Base-by-base conservation (phyloP, 2,888 invertebrate genomes). In the Leptinotarsa tumamoca region DNA sequence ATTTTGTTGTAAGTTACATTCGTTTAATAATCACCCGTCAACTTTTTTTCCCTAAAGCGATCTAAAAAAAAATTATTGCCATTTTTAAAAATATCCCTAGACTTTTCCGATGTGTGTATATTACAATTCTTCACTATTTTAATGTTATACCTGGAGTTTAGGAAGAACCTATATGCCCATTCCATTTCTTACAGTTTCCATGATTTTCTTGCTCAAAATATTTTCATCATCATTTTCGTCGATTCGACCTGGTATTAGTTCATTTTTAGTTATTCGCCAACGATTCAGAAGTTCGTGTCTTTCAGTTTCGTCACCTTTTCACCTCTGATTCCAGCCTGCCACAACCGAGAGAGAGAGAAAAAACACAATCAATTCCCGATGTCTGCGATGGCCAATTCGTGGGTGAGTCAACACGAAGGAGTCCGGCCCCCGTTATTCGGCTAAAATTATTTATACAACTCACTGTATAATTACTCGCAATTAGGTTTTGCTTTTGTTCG, bases 401-500 rank as follows among this genome's bases (percentile, higher is more conserved):
- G 49, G 58, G 70, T 70, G 70, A 70, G 58, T 43, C 56, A 61
- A 70, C 70, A 70, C 70, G 70, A 70, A 70, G 56, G 49, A 56
- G 70, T 50, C 18, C 70, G 21, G 49, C 70, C 70, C 49, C 70
- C 58, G 70, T 61, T 49, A 70, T 70, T 70, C 54, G 70, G 49
- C 70, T 61, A 61, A 76, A 74, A 76, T 70, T 70, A 72, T 72
- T 72, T 67, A 73, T 73, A 69, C 72, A 66, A 49, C 71, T 76
- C 71, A 71, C 70, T 73, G 76, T 76, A 76, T 76, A 76, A 76
- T 76, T 76, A 76, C 76, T 76, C 54, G 61, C 27, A 68, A 76
- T 73, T 71, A 58, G 71, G 73, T 76, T 58, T 67, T 27, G 73
- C 67, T 73, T 76, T 72, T 73, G 70, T 70, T 76, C 69, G 54